Base-by-base conservation (phyloP, 2,113 vertebrate species). In the Menidia beryllina region DNA sequence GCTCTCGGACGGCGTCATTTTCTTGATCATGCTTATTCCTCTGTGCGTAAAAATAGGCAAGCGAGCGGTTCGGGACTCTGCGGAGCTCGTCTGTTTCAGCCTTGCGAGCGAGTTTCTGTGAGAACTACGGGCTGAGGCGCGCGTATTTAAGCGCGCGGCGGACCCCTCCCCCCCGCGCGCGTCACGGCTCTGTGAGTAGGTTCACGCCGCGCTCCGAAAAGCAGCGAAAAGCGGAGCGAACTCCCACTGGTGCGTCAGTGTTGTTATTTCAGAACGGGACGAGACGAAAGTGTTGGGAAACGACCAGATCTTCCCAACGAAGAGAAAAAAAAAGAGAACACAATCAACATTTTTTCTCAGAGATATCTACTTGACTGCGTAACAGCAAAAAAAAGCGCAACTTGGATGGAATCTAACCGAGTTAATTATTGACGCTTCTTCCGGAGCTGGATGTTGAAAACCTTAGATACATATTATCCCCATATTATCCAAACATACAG, bases 11-110 rank as follows among this genome's bases (percentile, higher is more conserved):
- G 95, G 96, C 23, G 95, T 93, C 95, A 97, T 96, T 90, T 98
- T 99, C 93, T 99, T 99, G 82, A 98, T 98, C 96, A 98, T 97
- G 92, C 75, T 93, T 85, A 81, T 70, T 75, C 1, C 14, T 59
- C 15, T 14, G 64, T 75, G 71, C 49, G 54, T 83, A 75, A 77
- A n/a, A n/a, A n/a, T n/a, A 64, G 53, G 14, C 63, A 11, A 3
- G 0, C 7, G 30, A 8, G 45, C 1, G 5, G 36, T 1, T 10
- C 10, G 30, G 30, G 7, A 34, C 30, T 34, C 30, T 8, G 30
- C 2, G 19, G 9, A 0, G 27, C 5, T 45, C 5, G 9, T 5
- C 4, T n/a, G n/a, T n/a, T n/a, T 7, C 17, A 10, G 53, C 12
- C 36, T 47, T 66, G 52, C n/a, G n/a, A 14, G 27, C 41, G 69